phyloP scores from a whole-genome alignment of 1,140 invertebrate species.

The Drosophila bocqueti region DNA sequence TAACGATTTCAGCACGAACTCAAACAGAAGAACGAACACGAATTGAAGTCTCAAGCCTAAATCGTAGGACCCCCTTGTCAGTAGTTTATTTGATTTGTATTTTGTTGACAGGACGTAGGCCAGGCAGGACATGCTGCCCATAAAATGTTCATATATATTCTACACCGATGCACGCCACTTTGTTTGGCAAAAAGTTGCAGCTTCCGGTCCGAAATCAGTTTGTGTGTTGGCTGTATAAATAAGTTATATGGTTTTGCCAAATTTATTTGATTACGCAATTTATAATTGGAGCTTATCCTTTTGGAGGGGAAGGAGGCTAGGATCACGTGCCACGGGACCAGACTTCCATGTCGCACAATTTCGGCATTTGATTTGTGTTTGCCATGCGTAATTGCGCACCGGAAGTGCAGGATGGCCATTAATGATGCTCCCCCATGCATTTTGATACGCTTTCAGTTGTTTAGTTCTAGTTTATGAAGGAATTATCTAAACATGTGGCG shows the following conservation, averaged over 20 bases:
- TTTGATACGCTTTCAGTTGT: conserved; percentile 24
- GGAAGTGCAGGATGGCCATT: conserved; percentile 70
- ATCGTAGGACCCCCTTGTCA: neutral
- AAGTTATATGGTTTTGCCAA: conserved; percentile 58
- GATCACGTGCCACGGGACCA: conserved; percentile 54
- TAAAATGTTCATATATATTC: conserved; percentile 54
- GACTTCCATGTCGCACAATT: conserved; percentile 61
- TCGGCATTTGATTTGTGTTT: conserved; percentile 70
- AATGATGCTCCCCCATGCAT: conserved; percentile 61
- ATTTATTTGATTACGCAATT: conserved; percentile 76
- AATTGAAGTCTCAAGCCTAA: conserved; percentile 9
- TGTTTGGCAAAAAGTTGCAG: conserved; percentile 32
- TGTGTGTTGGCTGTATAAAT: conserved; percentile 61
- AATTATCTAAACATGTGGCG: conserved; percentile 13
- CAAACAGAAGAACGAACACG: conserved; percentile 28
- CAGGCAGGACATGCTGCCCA: conserved; percentile 7
- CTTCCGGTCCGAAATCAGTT: conserved; percentile 12
- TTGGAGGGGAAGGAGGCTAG: neutral
- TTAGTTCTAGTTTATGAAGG: conserved; percentile 5
- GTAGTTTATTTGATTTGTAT: conserved; percentile 68
- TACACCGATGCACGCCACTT: conserved; percentile 10
- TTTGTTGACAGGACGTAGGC: conserved; percentile 49
- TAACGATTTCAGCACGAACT: conserved; percentile 77
- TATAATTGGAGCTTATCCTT: conserved; percentile 72
- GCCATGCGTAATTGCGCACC: conserved; percentile 75